A percentile compares a stretch with the other conserved stretches of the same genome.
Evolutionary conservation across 2,797 vertebrate species (phyloP).

Genomic region (Lagorchestes hirsutus): DNA sequence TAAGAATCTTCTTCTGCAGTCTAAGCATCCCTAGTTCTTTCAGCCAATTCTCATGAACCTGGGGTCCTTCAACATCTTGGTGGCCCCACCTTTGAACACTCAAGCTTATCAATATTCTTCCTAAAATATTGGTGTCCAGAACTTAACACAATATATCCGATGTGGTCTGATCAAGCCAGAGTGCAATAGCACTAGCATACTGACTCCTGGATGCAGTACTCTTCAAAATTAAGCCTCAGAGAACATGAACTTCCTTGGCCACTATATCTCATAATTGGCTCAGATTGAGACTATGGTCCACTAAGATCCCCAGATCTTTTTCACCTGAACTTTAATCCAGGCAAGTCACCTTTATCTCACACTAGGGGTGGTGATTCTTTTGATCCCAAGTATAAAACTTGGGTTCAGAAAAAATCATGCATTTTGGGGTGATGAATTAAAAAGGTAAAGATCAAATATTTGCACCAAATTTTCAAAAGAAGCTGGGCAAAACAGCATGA

Average conservation of each 20-base stretch:
- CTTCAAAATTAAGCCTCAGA: not conserved
- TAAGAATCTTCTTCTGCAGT: not conserved
- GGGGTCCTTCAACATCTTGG: not conserved
- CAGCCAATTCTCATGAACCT: not conserved
- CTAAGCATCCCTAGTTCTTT: not conserved
- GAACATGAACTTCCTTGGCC: not conserved
- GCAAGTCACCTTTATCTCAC: not conserved
- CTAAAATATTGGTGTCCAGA: not conserved
- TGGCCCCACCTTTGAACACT: not conserved
- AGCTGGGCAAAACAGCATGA: constrained; percentile 34
- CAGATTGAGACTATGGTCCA: not conserved
- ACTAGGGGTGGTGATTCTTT: not conserved
- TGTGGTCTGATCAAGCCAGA: not conserved
- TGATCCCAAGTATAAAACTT: not conserved
- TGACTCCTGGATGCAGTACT: not conserved
- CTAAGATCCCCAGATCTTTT: not conserved
- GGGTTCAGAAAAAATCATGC: not conserved
- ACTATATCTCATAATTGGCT: not conserved
- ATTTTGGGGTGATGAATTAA: not conserved
- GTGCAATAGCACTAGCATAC: not conserved
- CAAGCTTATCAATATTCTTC: not conserved
- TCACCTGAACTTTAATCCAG: not conserved
- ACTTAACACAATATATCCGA: not conserved
- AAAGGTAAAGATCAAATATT: not conserved
- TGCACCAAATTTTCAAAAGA: constrained; percentile 38